Conservation (phyloP, 2,888 invertebrate genomes). For the Anarsia innoxiella region DNA sequence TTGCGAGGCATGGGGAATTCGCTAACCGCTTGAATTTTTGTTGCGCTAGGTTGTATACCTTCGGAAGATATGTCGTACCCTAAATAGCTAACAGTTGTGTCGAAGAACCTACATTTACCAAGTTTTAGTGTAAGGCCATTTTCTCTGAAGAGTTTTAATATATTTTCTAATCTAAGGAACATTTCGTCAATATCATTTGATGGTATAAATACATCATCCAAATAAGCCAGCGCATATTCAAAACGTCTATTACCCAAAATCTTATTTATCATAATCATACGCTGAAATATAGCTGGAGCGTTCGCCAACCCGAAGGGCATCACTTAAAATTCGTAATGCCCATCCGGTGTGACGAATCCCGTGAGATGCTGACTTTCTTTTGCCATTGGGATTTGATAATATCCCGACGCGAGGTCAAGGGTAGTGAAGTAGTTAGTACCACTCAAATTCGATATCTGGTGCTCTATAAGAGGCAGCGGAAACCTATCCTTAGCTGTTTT, state of each 20-base stretch:
- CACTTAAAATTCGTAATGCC: constrained; percentile 25
- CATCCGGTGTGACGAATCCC: constrained; percentile 24
- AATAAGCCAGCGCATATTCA: neutral
- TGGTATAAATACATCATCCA: constrained; percentile 1
- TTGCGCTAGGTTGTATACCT: constrained; percentile 15
- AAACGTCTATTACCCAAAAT: neutral
- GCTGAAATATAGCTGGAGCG: constrained; percentile 23
- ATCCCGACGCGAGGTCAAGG: constrained; percentile 28
- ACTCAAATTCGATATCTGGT: neutral
- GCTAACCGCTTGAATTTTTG: constrained; percentile 15
- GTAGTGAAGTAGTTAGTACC: constrained; percentile 18
- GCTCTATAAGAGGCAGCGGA: neutral
- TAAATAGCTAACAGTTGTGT: constrained; percentile 13
- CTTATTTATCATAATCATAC: neutral
- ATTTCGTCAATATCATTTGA: neutral
- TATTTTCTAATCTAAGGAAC: neutral
- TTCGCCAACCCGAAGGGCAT: constrained; percentile 26
- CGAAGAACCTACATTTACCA: neutral
- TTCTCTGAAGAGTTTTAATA: neutral
- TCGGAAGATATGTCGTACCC: constrained; percentile 19
- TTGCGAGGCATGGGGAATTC: constrained; percentile 16
- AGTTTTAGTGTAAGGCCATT: constrained; percentile 1
- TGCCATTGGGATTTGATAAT: constrained; percentile 30
- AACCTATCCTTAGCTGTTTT: constrained; percentile 15
- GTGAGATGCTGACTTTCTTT: constrained; percentile 14